Percentiles rank a stretch among this genome's conserved stretches.
phyloP scores from a whole-genome alignment of 2,797 vertebrate species.

The Lindbergichthys nudifrons region DNA sequence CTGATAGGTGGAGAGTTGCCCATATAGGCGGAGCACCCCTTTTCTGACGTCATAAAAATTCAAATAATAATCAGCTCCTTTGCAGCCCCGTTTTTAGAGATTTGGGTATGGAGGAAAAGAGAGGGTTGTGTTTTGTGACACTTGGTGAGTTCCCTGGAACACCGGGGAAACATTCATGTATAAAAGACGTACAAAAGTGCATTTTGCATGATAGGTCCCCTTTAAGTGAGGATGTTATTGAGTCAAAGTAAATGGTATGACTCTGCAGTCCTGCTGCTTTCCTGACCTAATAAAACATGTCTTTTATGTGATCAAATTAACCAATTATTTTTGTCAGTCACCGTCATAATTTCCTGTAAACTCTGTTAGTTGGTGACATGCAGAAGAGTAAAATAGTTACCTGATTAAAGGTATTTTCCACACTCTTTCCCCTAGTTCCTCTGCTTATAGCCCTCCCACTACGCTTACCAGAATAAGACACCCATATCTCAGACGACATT shows the following conservation, averaged over 20 bases:
- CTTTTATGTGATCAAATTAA: constrained; percentile 12
- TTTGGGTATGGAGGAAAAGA: no score
- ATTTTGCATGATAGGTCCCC: no score
- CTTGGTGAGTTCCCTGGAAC: no score
- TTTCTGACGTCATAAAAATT: no score
- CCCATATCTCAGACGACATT: constrained; percentile 69
- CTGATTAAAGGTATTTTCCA: constrained; percentile 65
- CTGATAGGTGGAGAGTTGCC: no score
- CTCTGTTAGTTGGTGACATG: constrained; percentile 16
- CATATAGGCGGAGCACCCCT: no score
- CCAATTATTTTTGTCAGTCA: neutral
- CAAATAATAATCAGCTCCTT: no score
- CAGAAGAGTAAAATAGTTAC: constrained; percentile 49
- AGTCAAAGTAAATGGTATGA: constrained; percentile 30
- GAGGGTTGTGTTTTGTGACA: no score
- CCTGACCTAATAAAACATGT: neutral
- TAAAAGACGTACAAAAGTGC: no score
- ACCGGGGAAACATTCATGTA: no score
- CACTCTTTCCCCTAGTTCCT: constrained; percentile 34
- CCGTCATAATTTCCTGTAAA: constrained; percentile 47
- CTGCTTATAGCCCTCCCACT: constrained; percentile 58
- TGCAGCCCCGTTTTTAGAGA: no score
- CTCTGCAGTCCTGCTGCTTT: constrained; percentile 14
- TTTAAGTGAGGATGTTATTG: constrained; percentile 32
- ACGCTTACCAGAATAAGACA: constrained; percentile 68